Evolutionary conservation across 2,888 invertebrate genomes (phyloP).

Genomic region (Drymonia ruficornis): DNA sequence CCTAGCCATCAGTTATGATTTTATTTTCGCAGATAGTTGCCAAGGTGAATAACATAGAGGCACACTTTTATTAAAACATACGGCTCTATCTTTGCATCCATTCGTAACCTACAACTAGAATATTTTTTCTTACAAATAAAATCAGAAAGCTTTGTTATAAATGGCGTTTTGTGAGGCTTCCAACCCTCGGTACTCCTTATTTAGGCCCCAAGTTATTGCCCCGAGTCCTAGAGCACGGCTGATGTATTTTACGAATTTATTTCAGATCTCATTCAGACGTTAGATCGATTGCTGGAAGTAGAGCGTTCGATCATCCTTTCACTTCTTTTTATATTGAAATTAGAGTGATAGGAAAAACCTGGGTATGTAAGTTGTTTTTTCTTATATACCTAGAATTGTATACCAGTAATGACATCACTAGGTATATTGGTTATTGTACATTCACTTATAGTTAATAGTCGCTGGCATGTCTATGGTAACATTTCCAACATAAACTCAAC

Average conservation of each 20-base stretch:
- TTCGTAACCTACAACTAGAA: no score
- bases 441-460: no score
- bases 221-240: constrained; percentile 6
- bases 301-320: not conserved
- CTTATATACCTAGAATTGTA: no score
- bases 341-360: not conserved
- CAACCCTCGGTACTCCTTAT: constrained; percentile 11
- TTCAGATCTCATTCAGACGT: constrained; percentile 15
- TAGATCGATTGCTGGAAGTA: constrained; percentile 17
- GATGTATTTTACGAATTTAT: constrained; percentile 27
- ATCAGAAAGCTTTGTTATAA: constrained; percentile 21
- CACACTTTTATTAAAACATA: no score
- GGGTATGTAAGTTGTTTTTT: not conserved
- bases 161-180: constrained; percentile 20
- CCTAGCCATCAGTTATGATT: no score
- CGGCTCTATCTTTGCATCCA: no score
- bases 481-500: no score
- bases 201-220: constrained; percentile 20
- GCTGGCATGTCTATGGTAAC: no score
- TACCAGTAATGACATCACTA: no score
- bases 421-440: no score
- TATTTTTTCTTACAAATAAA: not conserved
- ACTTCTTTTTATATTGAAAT: not conserved
- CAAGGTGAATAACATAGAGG: no score
- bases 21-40: no score